Conservation (phyloP, 2,797 vertebrate species). For the Enteromius mattozi region DNA sequence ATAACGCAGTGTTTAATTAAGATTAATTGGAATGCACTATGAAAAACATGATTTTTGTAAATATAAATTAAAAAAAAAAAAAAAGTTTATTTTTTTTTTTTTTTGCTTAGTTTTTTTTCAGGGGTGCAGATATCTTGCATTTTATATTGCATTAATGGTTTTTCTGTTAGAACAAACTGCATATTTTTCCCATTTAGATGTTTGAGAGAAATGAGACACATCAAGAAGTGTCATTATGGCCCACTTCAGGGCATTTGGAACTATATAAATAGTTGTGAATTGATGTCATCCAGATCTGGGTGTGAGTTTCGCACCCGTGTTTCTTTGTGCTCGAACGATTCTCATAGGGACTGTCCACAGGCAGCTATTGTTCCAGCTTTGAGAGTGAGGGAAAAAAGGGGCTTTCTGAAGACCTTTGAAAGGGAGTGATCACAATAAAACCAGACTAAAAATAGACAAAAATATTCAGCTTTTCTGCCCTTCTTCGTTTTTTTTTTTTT, state of each 20-base stretch:
- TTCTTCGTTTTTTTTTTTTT: not conserved
- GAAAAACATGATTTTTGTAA: too few relatives aligned
- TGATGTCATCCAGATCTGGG: slow-evolving; percentile 38
- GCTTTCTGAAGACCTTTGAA: slow-evolving; percentile 36
- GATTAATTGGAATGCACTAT: too few relatives aligned
- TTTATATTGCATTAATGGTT: not conserved
- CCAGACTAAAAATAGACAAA: slow-evolving; percentile 27
- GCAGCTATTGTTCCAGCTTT: slow-evolving; percentile 43
- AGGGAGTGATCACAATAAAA: slow-evolving; percentile 39
- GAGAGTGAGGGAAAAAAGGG: slow-evolving; percentile 26
- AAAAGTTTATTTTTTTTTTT: not conserved
- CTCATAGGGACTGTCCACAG: slow-evolving; percentile 39
- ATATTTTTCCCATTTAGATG: not conserved
- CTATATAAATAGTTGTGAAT: slow-evolving; percentile 31
- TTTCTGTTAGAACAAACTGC: not conserved
- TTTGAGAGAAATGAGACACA: slow-evolving; percentile 16
- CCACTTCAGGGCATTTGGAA: not conserved
- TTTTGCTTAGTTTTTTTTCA: too few relatives aligned
- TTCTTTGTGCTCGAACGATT: slow-evolving; percentile 34
- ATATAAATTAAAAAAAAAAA: too few relatives aligned
- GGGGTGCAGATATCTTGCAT: not conserved
- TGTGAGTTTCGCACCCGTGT: slow-evolving; percentile 10
- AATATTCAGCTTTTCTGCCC: slow-evolving; percentile 9
- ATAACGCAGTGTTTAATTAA: too few relatives aligned
- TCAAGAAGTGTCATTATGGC: slow-evolving; percentile 16